Conservation (phyloP, 2,113 vertebrate species). For the Platichthys flesus region DNA sequence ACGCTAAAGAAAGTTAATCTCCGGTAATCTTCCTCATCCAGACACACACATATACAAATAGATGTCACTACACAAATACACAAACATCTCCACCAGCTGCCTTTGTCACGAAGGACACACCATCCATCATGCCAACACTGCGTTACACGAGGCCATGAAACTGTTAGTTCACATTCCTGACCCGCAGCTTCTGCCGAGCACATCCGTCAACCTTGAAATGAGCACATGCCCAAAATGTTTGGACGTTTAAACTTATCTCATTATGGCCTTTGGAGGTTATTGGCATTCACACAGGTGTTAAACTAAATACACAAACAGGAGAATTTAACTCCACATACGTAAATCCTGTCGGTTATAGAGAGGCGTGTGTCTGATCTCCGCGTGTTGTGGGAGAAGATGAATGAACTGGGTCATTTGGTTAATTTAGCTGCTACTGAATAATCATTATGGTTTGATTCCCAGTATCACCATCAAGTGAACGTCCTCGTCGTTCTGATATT, state of each 20-base stretch:
- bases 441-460: too few relatives aligned
- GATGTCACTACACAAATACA: conserved; percentile 35
- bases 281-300: conserved; percentile 37
- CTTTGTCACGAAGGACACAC: conserved; percentile 42
- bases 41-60: conserved; percentile 7
- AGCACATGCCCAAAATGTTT: conserved; percentile 58
- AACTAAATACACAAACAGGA: conserved; percentile 41
- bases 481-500: too few relatives aligned
- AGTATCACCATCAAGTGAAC: too few relatives aligned
- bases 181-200: conserved; percentile 30
- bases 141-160: conserved; percentile 55
- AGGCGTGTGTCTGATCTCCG: too few relatives aligned
- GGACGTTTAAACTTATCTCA: conserved; percentile 64
- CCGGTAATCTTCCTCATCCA: conserved; percentile 1
- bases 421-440: too few relatives aligned
- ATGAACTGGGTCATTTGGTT: too few relatives aligned
- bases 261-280: conserved; percentile 30
- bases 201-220: conserved; percentile 56
- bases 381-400: background rate
- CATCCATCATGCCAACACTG: conserved; percentile 58
- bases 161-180: conserved; percentile 64
- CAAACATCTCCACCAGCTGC: conserved; percentile 52
- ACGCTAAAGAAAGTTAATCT: background rate
- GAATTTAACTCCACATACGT: too few relatives aligned
- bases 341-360: background rate